These are phyloP conservation scores for Pyrocoelia pectoralis DNA, from an alignment of 2,888 invertebrate genomes.

Conservation along the genomic window DNA sequence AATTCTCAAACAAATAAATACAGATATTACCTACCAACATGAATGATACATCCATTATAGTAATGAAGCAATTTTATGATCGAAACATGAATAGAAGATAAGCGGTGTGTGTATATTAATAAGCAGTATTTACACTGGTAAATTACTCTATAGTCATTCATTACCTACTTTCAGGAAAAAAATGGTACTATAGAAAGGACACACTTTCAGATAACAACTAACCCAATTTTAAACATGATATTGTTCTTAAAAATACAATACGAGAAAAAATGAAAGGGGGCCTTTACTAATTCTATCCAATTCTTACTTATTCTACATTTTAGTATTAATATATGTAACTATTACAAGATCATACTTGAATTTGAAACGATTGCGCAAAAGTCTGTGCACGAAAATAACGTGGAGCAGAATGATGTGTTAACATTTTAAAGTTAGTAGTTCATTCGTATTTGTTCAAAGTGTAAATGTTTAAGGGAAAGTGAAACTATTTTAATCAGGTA, in stretches of 20 bases:
- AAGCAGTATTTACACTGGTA: too few species aligned
- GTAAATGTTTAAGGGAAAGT: background rate
- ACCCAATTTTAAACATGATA: slow-evolving; percentile 17
- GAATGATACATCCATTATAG: too few species aligned
- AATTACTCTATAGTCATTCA: background rate
- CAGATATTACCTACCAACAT: too few species aligned
- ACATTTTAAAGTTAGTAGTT: too few species aligned
- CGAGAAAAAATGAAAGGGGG: slow-evolving; percentile 5
- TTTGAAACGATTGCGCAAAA: slow-evolving; percentile 1
- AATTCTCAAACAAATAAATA: too few species aligned
- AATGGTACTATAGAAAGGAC: slow-evolving; percentile 13
- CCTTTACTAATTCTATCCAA: background rate
- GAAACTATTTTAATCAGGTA: background rate
- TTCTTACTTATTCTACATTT: background rate
- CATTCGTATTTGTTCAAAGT: too few species aligned
- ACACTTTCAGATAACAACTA: slow-evolving; percentile 14
- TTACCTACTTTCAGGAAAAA: slow-evolving; percentile 12
- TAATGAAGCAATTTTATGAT: too few species aligned
- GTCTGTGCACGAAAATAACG: background rate
- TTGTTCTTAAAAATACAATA: slow-evolving; percentile 15
- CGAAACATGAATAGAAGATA: too few species aligned
- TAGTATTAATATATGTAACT: slow-evolving; percentile 11
- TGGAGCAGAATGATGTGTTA: background rate
- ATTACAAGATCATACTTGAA: slow-evolving; percentile 11
- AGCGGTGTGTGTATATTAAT: too few species aligned